Conservation (phyloP, 2,797 vertebrate genomes). For the Furcifer pardalis region DNA sequence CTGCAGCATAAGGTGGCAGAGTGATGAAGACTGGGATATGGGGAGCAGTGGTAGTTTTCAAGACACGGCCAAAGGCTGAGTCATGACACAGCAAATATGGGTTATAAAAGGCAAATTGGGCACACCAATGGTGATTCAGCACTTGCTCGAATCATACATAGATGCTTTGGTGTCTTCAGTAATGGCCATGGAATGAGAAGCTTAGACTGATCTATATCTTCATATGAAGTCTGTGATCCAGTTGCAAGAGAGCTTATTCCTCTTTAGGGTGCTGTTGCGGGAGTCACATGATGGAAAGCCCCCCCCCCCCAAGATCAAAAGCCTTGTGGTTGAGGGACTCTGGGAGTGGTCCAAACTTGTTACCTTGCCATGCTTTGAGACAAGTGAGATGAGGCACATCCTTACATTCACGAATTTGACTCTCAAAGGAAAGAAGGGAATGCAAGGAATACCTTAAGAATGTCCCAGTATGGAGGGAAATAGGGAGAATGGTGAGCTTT, state of each 20-base stretch:
- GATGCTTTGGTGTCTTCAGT: too few relatives aligned
- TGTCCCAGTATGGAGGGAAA: background rate
- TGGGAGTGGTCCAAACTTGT: too few relatives aligned
- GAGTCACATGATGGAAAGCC: background rate
- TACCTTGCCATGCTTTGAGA: background rate
- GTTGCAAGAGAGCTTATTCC: background rate
- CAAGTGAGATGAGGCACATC: background rate
- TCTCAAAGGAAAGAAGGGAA: background rate
- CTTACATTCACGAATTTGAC: background rate
- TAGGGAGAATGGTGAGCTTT: background rate
- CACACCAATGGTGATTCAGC: background rate
- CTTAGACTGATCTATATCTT: background rate
- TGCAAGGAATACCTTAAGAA: background rate
- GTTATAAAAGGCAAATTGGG: background rate
- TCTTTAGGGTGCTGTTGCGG: background rate
- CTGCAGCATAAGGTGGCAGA: background rate
- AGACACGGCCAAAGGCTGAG: background rate
- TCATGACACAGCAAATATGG: background rate
- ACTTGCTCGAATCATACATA: background rate
- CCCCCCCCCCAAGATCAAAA: background rate
- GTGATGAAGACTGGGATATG: background rate
- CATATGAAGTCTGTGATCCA: background rate
- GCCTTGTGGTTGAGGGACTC: background rate
- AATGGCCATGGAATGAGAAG: background rate
- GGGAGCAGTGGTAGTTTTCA: background rate